Conservation (phyloP, 2,888 invertebrate species). For the Plutella xylostella region DNA sequence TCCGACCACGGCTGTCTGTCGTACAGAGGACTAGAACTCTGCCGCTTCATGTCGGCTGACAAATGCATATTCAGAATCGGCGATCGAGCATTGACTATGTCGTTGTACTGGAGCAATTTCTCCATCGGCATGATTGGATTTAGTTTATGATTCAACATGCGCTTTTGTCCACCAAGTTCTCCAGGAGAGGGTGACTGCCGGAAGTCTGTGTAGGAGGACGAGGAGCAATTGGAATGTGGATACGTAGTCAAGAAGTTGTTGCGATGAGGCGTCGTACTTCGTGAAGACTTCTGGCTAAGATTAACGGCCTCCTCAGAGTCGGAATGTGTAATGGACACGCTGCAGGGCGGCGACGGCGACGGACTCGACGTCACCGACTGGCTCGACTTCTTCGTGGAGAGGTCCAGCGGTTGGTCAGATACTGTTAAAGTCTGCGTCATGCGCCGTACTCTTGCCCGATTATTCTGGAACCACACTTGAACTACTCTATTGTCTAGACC, state of each 20-base stretch:
- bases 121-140: conserved; percentile 75
- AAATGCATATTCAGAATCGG: conserved; percentile 71
- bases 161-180: conserved; percentile 46
- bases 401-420: conserved; percentile 88
- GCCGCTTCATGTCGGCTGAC: conserved; percentile 49
- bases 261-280: conserved; percentile 72
- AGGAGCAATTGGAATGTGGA: conserved; percentile 73
- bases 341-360: conserved; percentile 72
- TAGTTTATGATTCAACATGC: conserved; percentile 39
- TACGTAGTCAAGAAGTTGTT: conserved; percentile 50
- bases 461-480: conserved; percentile 98
- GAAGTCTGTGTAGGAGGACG: conserved; percentile 60
- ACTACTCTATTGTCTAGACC: conserved; percentile 84
- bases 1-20: conserved; percentile 75
- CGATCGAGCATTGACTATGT: conserved; percentile 66
- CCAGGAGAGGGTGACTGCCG: conserved; percentile 63
- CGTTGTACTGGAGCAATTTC: conserved; percentile 66
- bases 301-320: conserved; percentile 83
- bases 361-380: conserved; percentile 69
- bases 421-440: conserved; percentile 52
- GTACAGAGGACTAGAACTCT: conserved; percentile 74
- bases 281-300: conserved; percentile 77
- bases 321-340: conserved; percentile 72
- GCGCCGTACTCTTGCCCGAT: conserved; percentile 88
- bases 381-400: conserved; percentile 84